Base-by-base conservation (phyloP, 2,797 vertebrate species). In the Heteromormyrus szaboi region DNA sequence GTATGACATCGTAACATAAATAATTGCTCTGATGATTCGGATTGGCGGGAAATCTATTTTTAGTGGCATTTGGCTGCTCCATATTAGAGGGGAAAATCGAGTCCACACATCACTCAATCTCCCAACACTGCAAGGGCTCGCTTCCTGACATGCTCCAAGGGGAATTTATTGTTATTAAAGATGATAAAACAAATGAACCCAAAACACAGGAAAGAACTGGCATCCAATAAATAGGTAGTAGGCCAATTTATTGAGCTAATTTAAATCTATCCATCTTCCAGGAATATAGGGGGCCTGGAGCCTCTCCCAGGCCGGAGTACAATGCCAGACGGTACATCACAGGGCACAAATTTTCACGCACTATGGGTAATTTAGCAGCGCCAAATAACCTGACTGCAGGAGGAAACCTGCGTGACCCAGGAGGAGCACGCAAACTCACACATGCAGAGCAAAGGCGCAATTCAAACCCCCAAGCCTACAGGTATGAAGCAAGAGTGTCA, bases 11-110 rank as follows among this genome's bases (percentile, higher is more conserved):
- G 53, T 41, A 59, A 59, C 19, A 53, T 56, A 54, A 59, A n/a
- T 59, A 86, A 86, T 56, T 19, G 19, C 81, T 84, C 17, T 22
- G 46, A 51, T 84, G 44, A 25, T 84, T 84, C 19, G 25, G 29
- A 56, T 53, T 86, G 85, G 17, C 7, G 29, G 85, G 7, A 86
- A 56, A 33, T 86, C 51, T 59, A 59, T 86, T 86, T 86, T 86
- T 86, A 56, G 29, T 51, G 19, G 9, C 51, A 86, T 56, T 86
- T 59, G 29, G 17, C 17, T 41, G 53, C 22, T 25, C 22, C 44
- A n/a, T 46, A 44, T 84, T 84, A 46, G 85, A 86, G 33, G 53
- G 85, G 29, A 56, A 37, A 17, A n/a, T 17, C 1, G 7, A 56
- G 53, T 17, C 25, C 85, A 86, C n/a, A 53, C 50, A 29, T 86